These are phyloP conservation scores for Acropora yongei DNA, from an alignment of 64 coral and sea anemone species.

Conservation along the genomic window DNA sequence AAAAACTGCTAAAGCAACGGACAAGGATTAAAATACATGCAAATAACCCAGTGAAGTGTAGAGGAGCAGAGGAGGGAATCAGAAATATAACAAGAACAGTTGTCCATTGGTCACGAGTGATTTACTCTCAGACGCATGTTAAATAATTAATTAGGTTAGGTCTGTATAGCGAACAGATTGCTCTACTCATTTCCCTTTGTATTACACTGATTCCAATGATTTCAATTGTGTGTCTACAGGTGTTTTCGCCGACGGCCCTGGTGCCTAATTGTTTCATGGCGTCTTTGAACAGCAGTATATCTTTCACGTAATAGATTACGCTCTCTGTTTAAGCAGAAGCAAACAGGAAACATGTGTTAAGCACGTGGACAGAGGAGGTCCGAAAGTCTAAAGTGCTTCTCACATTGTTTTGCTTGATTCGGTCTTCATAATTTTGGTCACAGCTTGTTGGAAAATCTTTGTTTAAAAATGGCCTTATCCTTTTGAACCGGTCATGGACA, in stretches of 20 bases:
- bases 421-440: background rate
- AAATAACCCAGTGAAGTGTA: no score
- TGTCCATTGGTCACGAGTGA: no score
- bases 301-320: constrained; percentile 93
- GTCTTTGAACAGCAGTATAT: constrained; percentile 88
- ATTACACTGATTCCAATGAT: background rate
- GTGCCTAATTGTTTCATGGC: constrained; percentile 83
- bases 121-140: no score
- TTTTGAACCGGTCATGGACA: no score
- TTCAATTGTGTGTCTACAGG: constrained; percentile 11
- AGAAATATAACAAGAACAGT: no score
- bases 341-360: constrained; percentile 80
- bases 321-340: constrained; percentile 72
- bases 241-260: constrained; percentile 83
- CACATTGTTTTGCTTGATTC: background rate
- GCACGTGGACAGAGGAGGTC: constrained; percentile 66
- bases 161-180: no score
- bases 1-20: background rate
- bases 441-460: background rate
- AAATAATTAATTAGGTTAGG: no score
- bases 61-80: no score
- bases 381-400: background rate
- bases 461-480: background rate
- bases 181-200: background rate
- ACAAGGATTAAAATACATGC: background rate